phyloP scores from a whole-genome alignment of 2,113 vertebrate genomes.

The Gallinago paraguaiae region DNA sequence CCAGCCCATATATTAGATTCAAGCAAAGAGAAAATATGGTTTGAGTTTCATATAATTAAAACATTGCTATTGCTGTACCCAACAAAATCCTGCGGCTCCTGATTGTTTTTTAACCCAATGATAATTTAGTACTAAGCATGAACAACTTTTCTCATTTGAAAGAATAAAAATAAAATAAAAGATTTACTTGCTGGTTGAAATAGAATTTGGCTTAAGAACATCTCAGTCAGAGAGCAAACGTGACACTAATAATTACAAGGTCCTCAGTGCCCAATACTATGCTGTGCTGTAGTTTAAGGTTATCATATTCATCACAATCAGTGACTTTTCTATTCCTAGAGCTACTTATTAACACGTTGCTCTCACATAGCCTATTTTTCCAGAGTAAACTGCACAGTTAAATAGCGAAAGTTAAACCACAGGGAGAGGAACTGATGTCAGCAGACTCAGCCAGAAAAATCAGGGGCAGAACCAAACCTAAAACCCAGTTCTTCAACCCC shows the following conservation, averaged over 20 bases:
- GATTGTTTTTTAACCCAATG: background rate
- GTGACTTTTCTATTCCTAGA: background rate
- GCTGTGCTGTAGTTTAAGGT: background rate
- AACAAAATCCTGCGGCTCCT: background rate
- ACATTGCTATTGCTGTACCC: background rate
- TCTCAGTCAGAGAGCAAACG: background rate
- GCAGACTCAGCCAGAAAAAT: background rate
- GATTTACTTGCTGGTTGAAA: background rate
- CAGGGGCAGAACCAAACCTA: background rate
- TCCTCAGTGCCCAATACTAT: background rate
- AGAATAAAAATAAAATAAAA: background rate
- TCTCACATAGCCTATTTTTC: background rate
- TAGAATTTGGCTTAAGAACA: background rate
- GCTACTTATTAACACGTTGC: background rate
- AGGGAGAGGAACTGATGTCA: background rate
- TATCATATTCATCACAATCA: background rate
- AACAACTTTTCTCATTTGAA: background rate
- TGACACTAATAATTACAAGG: background rate
- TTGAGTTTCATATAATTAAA: background rate
- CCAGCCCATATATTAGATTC: background rate
- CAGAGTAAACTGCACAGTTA: background rate
- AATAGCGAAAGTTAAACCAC: background rate
- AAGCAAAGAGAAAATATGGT: background rate
- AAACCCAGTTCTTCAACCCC: background rate
- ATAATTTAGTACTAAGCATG: background rate